Percentiles rank a stretch among this genome's conserved stretches.
Evolutionary conservation across 2,797 vertebrate genomes (phyloP).

Genomic region (Lophotriccus pileatus): DNA sequence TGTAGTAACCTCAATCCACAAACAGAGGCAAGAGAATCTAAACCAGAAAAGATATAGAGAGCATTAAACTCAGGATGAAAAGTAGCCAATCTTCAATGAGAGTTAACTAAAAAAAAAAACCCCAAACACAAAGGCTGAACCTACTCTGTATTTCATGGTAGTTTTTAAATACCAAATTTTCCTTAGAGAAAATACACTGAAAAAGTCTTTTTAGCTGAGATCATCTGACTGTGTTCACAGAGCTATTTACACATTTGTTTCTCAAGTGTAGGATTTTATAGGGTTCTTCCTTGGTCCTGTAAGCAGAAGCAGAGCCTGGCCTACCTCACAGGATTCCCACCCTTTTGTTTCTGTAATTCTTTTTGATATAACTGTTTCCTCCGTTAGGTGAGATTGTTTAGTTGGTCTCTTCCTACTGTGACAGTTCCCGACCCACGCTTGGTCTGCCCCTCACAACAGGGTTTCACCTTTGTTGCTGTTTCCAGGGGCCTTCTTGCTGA

Average conservation of each 20-base stretch:
- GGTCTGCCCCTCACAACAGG: not conserved
- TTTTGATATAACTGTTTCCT: not conserved
- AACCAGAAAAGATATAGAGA: slow-evolving; percentile 47
- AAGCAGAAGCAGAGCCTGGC: not conserved
- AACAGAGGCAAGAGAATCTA: slow-evolving; percentile 82
- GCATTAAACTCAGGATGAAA: not conserved
- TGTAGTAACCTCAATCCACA: slow-evolving; percentile 89
- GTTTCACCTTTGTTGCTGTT: slow-evolving; percentile 72
- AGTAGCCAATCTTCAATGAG: not conserved
- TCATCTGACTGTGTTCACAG: not conserved
- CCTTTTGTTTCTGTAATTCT: not conserved
- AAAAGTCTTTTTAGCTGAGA: not conserved
- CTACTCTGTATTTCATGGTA: not conserved
- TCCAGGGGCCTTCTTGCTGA: slow-evolving; percentile 63
- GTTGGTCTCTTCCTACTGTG: fast-evolving
- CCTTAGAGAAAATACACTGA: not conserved
- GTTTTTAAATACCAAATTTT: not conserved
- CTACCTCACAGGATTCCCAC: not conserved
- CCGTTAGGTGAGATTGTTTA: not conserved
- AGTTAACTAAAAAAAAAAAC: not conserved
- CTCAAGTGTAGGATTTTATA: not conserved
- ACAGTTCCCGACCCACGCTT: not conserved
- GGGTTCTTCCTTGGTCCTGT: not conserved
- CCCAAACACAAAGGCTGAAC: not conserved
- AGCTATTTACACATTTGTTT: not conserved